Conservation (phyloP, 92 coral and sea anemone species). For the Palythoa caribaeorum region DNA sequence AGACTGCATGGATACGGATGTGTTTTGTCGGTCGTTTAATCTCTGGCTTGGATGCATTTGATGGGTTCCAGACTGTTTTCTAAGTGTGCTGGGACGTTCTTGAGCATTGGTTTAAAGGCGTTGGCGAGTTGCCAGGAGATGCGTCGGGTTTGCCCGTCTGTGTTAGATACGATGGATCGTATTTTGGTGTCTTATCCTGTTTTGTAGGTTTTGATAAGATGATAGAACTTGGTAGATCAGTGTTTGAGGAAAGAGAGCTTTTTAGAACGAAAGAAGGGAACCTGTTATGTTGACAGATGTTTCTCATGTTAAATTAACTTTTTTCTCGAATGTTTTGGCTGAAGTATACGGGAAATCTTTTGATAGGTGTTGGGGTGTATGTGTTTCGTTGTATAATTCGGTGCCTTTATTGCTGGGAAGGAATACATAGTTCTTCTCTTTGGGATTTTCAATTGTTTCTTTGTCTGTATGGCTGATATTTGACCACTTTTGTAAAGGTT, state of each 20-base stretch:
- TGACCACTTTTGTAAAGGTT: constrained; percentile 18
- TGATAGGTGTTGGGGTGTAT: no score
- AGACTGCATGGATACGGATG: constrained; percentile 69
- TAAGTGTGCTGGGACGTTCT: no score
- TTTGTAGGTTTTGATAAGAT: constrained; percentile 60
- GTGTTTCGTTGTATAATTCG: constrained; percentile 22
- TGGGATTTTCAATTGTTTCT: constrained; percentile 30
- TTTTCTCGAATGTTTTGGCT: no score
- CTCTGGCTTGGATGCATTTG: constrained; percentile 23
- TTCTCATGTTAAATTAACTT: no score
- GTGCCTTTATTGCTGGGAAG: constrained; percentile 59
- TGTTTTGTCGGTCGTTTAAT: constrained; percentile 1
- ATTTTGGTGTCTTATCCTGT: constrained; percentile 51
- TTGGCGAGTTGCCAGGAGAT: constrained; percentile 36
- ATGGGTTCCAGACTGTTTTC: constrained; percentile 61
- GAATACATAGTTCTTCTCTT: constrained; percentile 30
- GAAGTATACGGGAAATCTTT: no score
- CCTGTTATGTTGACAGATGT: no score
- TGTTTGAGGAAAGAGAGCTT: constrained; percentile 29
- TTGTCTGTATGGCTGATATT: no score
- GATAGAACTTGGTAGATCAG: no score
- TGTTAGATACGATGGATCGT: no score
- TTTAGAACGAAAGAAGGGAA: no score
- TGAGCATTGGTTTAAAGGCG: constrained; percentile 52
- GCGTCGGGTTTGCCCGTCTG: constrained; percentile 63